A percentile compares a stretch with the other conserved stretches of the same genome.
Conservation (phyloP, 2,113 vertebrate species). For the Pogonocichla stellata region DNA sequence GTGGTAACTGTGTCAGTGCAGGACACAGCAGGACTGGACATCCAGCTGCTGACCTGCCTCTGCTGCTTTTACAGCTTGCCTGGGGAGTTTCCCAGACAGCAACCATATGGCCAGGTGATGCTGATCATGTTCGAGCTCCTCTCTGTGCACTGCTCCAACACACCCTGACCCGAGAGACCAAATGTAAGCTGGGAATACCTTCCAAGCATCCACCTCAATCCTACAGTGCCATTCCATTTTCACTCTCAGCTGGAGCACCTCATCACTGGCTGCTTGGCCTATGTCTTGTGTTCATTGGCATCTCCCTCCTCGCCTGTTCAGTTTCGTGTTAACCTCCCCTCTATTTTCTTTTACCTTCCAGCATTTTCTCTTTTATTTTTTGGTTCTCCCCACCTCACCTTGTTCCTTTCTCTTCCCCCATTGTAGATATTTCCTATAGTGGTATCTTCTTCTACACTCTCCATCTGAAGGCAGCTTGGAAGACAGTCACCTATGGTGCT, state of each 20-base stretch:
- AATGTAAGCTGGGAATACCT: neutral
- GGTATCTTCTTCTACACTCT: neutral
- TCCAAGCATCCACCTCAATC: neutral
- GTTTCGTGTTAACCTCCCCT: neutral
- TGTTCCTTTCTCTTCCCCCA: neutral
- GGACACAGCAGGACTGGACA: neutral
- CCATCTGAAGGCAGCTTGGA: neutral
- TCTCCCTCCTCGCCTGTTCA: neutral
- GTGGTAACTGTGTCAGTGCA: neutral
- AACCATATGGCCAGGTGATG: fast-evolving
- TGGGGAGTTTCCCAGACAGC: neutral
- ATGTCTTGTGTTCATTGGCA: neutral
- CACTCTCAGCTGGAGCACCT: neutral
- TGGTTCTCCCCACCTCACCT: neutral
- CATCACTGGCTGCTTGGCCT: neutral
- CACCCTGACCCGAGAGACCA: neutral
- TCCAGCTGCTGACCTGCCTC: neutral
- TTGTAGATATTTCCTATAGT: neutral
- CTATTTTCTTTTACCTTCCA: neutral
- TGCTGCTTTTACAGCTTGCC: neutral
- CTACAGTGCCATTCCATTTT: neutral
- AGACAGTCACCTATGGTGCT: neutral
- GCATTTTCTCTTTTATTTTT: neutral
- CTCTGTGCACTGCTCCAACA: neutral
- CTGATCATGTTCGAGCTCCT: neutral